Base-by-base conservation (phyloP, 2,888 invertebrate species). In the Nomada ruficornis region DNA sequence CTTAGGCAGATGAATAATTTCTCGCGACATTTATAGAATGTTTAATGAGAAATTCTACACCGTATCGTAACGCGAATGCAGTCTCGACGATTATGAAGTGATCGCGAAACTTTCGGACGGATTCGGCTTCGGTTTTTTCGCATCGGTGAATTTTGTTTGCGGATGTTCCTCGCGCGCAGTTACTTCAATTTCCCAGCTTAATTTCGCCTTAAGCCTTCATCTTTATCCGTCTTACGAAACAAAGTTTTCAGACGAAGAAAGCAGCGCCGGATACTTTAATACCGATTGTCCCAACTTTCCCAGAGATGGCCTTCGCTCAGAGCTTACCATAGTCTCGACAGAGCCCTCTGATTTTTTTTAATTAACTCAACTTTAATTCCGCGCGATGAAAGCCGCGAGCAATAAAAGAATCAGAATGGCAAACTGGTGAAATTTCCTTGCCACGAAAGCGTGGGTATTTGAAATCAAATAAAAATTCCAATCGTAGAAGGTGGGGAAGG, bases 221-320 rank as follows among this genome's bases (percentile, higher is more conserved):
- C 70, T 71, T 71, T 52, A 71, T 71, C 70, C 70, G 50, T 71
- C 70, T 71, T 71, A 71, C 60, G 63, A 64, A 72, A 72, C 71
- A 63, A 72, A 72, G 64, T 72, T 72, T 42, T 44, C 7, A 59
- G n/a, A 23, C 11, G 77, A 62, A 62, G 59, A 68, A 60, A 47
- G 73, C 52, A 20, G 47, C 36, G 47, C 1, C n/a, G 65, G 59
- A 54, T 65, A 72, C 72, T 72, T 70, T 72, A 47, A 29, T 72
- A 55, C 72, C 72, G 64, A 72, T 72, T 64, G 55, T 72, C 64
- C 54, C 72, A 44, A 55, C 72, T 72, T 64, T 26, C 26, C 29
- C n/a, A 20, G 18, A 5, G 20, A 15, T 47, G 44, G 59, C 23
- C 11, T 29, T 59, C 29, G 29, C 36, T 42, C 13, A 2, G 2